These are phyloP conservation scores for Lepeophtheirus salmonis DNA, from an alignment of 1,140 invertebrate genomes.

Conservation along the genomic window DNA sequence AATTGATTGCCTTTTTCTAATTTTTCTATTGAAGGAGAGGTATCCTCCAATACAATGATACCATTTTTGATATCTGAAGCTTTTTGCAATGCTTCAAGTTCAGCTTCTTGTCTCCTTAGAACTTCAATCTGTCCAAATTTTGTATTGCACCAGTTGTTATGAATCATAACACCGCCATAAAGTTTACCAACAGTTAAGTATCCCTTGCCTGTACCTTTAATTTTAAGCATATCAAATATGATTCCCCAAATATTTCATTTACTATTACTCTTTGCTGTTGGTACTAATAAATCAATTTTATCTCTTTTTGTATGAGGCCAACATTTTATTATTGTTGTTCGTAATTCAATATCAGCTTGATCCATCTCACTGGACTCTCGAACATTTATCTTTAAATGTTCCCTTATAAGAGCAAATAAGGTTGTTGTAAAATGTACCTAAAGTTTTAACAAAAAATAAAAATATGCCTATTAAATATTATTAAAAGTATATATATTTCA, in stretches of 20 bases:
- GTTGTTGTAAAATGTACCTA: conserved; percentile 93
- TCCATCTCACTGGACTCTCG: conserved; percentile 28
- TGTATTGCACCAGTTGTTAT: conserved; percentile 90
- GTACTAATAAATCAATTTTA: conserved; percentile 84
- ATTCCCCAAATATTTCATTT: background rate
- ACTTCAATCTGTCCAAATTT: conserved; percentile 52
- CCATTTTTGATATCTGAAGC: no score
- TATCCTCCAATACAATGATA: no score
- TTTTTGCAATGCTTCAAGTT: no score
- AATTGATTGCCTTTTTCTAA: no score
- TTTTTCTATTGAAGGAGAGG: no score
- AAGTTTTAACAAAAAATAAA: no score
- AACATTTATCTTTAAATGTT: conserved; percentile 98
- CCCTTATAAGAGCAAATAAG: conserved; percentile 90
- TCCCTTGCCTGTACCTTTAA: conserved; percentile 51
- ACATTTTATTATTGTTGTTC: conserved; percentile 84
- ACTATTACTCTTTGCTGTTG: conserved; percentile 51
- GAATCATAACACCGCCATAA: conserved; percentile 83
- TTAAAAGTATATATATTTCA: no score
- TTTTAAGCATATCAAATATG: conserved; percentile 19
- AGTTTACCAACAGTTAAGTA: conserved; percentile 97
- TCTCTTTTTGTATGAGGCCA: conserved; percentile 97
- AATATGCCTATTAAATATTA: no score
- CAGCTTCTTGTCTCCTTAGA: background rate
- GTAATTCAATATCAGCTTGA: conserved; percentile 73